phyloP scores from a whole-genome alignment of 1,140 invertebrate species.

The Ladona fulva region DNA sequence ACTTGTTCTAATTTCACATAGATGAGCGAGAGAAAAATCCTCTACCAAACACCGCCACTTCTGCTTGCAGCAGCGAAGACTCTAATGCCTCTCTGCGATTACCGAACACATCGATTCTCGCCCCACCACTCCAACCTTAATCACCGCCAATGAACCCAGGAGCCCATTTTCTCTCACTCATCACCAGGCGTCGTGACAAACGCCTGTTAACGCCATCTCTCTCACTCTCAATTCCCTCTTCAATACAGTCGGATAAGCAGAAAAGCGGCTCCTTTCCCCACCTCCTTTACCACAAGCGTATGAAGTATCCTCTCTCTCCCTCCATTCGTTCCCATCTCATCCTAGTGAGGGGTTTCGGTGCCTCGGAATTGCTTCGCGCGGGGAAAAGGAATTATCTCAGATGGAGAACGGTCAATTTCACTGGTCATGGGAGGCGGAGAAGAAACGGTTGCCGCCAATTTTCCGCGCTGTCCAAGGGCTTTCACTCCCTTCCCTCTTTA shows the following conservation, averaged over 20 bases:
- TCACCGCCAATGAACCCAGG: neutral
- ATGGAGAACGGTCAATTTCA: slow-evolving; percentile 1
- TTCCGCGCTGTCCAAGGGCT: neutral
- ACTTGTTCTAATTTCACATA: too few relatives aligned
- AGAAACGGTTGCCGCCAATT: neutral
- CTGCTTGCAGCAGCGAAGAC: too few relatives aligned
- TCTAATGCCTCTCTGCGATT: neutral
- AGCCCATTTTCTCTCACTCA: neutral
- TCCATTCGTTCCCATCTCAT: neutral
- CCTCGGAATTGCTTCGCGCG: neutral
- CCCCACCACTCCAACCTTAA: neutral
- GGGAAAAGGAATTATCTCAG: neutral
- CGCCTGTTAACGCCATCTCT: neutral
- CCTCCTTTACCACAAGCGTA: neutral
- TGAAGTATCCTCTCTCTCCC: neutral
- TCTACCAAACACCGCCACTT: too few relatives aligned
- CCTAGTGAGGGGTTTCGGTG: neutral
- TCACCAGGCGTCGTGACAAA: neutral
- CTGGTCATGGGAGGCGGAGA: neutral
- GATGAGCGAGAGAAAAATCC: too few relatives aligned
- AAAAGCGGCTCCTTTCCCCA: neutral
- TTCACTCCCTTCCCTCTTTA: neutral
- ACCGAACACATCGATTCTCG: neutral
- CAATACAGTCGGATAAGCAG: neutral
- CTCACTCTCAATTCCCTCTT: neutral